Conservation (phyloP, 1,140 invertebrate species). For the Orchestia grillus region DNA sequence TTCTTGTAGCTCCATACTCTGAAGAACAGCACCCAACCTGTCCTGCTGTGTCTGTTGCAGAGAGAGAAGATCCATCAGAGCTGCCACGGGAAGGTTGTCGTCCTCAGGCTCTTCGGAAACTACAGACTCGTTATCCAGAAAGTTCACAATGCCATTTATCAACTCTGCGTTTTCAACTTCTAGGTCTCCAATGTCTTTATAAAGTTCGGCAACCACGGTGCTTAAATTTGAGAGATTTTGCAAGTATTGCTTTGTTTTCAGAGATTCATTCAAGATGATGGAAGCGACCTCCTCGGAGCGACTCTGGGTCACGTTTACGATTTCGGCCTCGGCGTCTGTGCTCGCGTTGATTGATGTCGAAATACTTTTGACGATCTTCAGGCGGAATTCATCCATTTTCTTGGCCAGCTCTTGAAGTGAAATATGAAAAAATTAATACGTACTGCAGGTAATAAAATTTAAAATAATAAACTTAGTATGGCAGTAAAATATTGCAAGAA, state of each 20-base stretch:
- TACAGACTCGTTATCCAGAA: background rate
- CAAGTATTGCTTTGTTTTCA: background rate
- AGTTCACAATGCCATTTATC: background rate
- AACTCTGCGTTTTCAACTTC: background rate
- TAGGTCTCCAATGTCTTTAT: background rate
- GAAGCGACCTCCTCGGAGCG: background rate
- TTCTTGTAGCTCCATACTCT: background rate
- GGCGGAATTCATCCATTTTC: background rate
- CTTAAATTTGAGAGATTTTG: background rate
- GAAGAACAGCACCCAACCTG: background rate
- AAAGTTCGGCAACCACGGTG: background rate
- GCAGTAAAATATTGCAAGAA: too few relatives aligned
- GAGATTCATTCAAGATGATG: background rate
- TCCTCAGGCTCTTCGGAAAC: background rate
- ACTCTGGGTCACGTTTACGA: background rate
- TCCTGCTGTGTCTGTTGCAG: background rate
- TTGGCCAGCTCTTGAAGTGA: background rate
- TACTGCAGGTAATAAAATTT: background rate
- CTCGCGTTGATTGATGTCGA: background rate
- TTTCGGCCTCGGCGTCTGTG: background rate
- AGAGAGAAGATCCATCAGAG: background rate
- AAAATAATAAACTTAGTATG: background rate
- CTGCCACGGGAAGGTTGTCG: background rate
- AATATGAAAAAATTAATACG: background rate
- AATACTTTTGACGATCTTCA: background rate